phyloP scores from a whole-genome alignment of 2,888 invertebrate genomes.

The Thera obeliscata region DNA sequence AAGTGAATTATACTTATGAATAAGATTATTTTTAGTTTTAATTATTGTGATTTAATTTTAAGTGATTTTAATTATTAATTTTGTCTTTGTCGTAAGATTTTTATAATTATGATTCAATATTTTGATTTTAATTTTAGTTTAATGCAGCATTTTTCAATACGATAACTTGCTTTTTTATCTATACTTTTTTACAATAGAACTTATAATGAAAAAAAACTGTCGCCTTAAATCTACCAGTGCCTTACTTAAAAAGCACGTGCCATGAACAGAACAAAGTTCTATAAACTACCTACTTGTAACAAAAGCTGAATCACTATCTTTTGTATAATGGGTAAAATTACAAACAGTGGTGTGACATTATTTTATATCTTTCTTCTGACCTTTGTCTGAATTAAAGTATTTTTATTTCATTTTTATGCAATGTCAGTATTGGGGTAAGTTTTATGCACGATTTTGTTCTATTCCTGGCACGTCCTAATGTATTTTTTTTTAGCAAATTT shows the following conservation, averaged over 20 bases:
- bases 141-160: slow-evolving; percentile 7
- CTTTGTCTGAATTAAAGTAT: too few relatives aligned
- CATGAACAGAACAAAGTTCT: neutral
- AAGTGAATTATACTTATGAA: slow-evolving; percentile 45
- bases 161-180: neutral
- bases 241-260: slow-evolving; percentile 1
- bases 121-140: slow-evolving; percentile 29
- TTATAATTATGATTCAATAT: slow-evolving; percentile 30
- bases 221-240: slow-evolving; percentile 17
- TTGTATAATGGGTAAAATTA: too few relatives aligned
- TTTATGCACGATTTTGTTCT: neutral
- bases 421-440: too few relatives aligned
- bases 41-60: slow-evolving; percentile 50
- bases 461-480: neutral
- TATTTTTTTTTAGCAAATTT: neutral
- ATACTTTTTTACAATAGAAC: neutral
- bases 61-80: slow-evolving; percentile 40
- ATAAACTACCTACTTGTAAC: neutral
- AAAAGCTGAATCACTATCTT: too few relatives aligned
- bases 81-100: slow-evolving; percentile 42
- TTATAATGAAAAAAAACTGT: slow-evolving; percentile 10
- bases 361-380: too few relatives aligned
- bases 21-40: slow-evolving; percentile 48
- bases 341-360: too few relatives aligned
- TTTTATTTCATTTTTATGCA: neutral